phyloP scores from a whole-genome alignment of 2,113 vertebrate species.

The Gambusia holbrooki region DNA sequence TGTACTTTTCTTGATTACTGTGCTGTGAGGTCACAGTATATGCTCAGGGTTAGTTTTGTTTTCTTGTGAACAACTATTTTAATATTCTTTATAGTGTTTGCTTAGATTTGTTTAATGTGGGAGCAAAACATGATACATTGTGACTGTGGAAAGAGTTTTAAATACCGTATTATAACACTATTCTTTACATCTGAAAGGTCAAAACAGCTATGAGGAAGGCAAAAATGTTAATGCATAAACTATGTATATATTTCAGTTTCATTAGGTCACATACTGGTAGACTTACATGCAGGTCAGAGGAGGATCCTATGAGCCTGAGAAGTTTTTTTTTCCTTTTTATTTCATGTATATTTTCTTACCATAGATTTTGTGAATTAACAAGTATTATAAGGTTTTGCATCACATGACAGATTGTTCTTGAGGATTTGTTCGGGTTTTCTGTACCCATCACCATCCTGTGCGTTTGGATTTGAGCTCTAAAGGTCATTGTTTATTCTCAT shows the following conservation, averaged over 20 bases:
- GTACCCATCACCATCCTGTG: conserved; percentile 30
- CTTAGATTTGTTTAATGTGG: background rate
- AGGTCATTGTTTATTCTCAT: conserved; percentile 66
- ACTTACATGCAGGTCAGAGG: conserved; percentile 51
- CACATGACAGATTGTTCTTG: conserved; percentile 3
- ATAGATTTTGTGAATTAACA: conserved; percentile 26
- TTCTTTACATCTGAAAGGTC: conserved; percentile 46
- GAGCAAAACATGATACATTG: conserved; percentile 25
- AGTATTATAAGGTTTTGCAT: conserved; percentile 13
- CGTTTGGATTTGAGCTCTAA: conserved; percentile 46
- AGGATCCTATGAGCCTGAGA: conserved; percentile 18
- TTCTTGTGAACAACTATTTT: conserved; percentile 6
- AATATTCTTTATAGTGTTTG: conserved; percentile 11
- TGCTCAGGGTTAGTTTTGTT: conserved; percentile 2
- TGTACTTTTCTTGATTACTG: conserved; percentile 12
- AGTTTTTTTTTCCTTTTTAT: background rate
- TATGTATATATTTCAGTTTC: conserved; percentile 59
- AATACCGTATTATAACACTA: conserved; percentile 14
- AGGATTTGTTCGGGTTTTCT: conserved; percentile 30
- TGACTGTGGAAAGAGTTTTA: no score
- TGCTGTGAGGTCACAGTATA: conserved; percentile 11
- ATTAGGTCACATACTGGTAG: conserved; percentile 19
- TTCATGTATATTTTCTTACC: background rate
- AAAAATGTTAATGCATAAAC: conserved; percentile 58
- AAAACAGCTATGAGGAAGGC: conserved; percentile 44